Percentiles rank a stretch among this genome's conserved stretches.
Conservation (phyloP, 2,888 invertebrate genomes). For the Apotomis betuletana region DNA sequence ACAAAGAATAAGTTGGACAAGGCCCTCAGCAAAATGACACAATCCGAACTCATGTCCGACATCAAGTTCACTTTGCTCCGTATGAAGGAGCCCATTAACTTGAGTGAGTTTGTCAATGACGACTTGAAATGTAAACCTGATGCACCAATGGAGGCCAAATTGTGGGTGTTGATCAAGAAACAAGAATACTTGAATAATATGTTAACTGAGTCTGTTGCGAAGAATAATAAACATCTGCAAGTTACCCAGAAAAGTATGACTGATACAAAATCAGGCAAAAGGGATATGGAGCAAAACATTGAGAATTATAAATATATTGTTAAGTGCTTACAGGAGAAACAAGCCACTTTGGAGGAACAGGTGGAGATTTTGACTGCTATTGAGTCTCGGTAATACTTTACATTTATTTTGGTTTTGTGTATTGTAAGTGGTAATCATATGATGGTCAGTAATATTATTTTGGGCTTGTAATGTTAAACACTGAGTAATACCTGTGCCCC, state of each 20-base stretch:
- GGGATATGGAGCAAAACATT: slow-evolving; percentile 64
- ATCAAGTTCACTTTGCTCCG: slow-evolving; percentile 60
- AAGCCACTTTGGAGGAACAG: slow-evolving; percentile 75
- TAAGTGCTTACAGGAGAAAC: slow-evolving; percentile 76
- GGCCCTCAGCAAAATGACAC: slow-evolving; percentile 59
- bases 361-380: slow-evolving; percentile 75
- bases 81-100: slow-evolving; percentile 64
- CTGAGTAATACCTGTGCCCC: too few species aligned
- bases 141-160: slow-evolving; percentile 63
- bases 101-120: slow-evolving; percentile 63
- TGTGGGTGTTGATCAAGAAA: slow-evolving; percentile 74
- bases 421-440: too few species aligned
- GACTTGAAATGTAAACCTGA: slow-evolving; percentile 63
- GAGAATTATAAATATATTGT: slow-evolving; percentile 73
- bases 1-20: slow-evolving; percentile 57
- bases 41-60: slow-evolving; percentile 65
- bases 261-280: slow-evolving; percentile 56
- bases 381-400: slow-evolving; percentile 63
- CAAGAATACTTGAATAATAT: slow-evolving; percentile 70
- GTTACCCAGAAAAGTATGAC: slow-evolving; percentile 63
- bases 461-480: too few species aligned
- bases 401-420: background rate
- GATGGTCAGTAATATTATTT: background rate
- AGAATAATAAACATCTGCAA: slow-evolving; percentile 69
- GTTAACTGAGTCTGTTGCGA: slow-evolving; percentile 61